Evolutionary conservation across 2,113 vertebrate genomes (phyloP).

Genomic region (Triplophysa tibetana): DNA sequence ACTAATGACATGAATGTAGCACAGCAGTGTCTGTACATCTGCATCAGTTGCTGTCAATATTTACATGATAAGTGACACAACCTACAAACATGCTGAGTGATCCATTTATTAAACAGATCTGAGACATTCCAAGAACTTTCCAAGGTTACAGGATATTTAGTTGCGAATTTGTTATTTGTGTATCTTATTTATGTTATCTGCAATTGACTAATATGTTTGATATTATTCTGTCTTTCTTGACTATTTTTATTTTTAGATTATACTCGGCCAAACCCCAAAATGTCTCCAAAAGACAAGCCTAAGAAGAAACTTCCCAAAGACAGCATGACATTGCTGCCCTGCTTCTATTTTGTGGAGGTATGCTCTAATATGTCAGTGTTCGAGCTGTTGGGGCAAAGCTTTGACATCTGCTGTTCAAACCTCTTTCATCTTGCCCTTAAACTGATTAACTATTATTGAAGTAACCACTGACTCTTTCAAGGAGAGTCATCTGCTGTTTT

Average conservation of each 20-base stretch:
- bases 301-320: constrained; percentile 76
- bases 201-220: not conserved
- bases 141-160: too few relatives aligned
- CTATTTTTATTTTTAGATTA: constrained; percentile 40
- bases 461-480: not conserved
- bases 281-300: constrained; percentile 76
- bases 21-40: not conserved
- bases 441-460: not conserved
- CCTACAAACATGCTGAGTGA: not conserved
- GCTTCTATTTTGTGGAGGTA: constrained; percentile 85
- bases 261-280: constrained; percentile 63
- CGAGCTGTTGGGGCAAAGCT: not conserved
- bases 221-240: constrained; percentile 5
- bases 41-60: not conserved
- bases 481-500: not conserved
- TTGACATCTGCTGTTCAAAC: not conserved
- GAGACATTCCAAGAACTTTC: not conserved
- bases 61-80: not conserved
- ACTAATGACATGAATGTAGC: too few relatives aligned
- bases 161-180: not conserved
- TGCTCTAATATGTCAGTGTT: not conserved
- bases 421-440: not conserved
- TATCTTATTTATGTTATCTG: not conserved
- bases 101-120: not conserved
- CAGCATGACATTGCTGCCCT: constrained; percentile 82